A percentile compares a stretch with the other conserved stretches of the same genome.
Evolutionary conservation across 2,888 invertebrate species (phyloP).

Genomic region (Hetaerina titia): DNA sequence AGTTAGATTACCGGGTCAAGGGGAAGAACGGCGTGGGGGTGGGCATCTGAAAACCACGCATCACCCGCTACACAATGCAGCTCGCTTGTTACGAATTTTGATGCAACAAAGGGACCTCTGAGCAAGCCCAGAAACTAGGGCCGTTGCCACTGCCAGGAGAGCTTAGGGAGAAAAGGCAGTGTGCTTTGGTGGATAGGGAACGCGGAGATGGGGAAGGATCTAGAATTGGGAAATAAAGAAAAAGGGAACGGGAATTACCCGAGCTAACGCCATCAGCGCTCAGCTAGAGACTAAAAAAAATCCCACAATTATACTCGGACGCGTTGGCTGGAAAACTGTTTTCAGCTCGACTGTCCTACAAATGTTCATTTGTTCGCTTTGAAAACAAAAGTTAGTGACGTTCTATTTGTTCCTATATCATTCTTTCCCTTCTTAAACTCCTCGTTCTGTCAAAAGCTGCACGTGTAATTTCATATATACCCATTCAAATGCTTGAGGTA

Average conservation of each 20-base stretch:
- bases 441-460: too few species aligned
- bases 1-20: background rate
- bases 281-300: background rate
- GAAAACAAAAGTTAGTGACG: too few species aligned
- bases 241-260: background rate
- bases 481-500: too few species aligned
- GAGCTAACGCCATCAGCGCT: background rate
- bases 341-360: background rate
- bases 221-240: background rate
- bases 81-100: slow-evolving; percentile 48
- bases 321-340: background rate
- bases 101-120: slow-evolving; percentile 36
- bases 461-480: too few species aligned
- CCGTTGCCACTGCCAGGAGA: background rate
- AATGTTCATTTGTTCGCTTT: too few species aligned
- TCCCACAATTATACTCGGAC: background rate
- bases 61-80: slow-evolving; percentile 30
- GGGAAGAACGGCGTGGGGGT: background rate
- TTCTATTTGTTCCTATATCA: too few species aligned
- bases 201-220: background rate
- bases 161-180: background rate
- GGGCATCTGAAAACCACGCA: slow-evolving; percentile 34
- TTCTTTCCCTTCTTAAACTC: too few species aligned
- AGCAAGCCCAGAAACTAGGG: background rate
- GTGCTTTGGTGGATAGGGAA: background rate